These are phyloP conservation scores for Brachypterus glaber DNA, from an alignment of 2,888 invertebrate genomes.

Conservation along the genomic window DNA sequence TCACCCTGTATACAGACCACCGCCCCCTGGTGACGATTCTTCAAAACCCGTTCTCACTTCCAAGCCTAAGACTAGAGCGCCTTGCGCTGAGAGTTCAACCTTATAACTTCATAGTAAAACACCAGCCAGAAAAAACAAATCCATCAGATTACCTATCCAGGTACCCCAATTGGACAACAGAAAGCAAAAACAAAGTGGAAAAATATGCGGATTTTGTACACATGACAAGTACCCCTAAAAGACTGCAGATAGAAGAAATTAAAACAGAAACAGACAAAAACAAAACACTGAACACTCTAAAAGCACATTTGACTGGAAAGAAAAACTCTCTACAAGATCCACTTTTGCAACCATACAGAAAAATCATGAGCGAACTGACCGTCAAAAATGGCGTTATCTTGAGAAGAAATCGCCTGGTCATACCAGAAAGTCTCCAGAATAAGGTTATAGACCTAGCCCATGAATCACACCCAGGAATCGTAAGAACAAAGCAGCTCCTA, in stretches of 20 bases:
- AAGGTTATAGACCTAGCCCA: conserved; percentile 15
- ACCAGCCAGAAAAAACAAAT: conserved; percentile 4
- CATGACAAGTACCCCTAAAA: conserved; percentile 1
- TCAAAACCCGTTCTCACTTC: conserved; percentile 6
- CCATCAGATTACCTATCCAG: conserved; percentile 10
- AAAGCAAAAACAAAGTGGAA: conserved; percentile 1
- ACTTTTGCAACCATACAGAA: conserved; percentile 4
- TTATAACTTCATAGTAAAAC: conserved; percentile 7
- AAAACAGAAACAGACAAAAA: conserved; percentile 3
- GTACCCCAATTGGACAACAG: conserved; percentile 2
- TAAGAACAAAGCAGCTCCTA: conserved; percentile 15
- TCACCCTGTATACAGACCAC: conserved; percentile 10
- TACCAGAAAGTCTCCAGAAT: conserved; percentile 4
- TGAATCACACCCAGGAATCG: conserved; percentile 15
- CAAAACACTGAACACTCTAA: not conserved
- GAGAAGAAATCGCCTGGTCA: conserved; percentile 6
- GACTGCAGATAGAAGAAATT: conserved; percentile 4
- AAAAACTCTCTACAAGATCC: conserved; percentile 2
- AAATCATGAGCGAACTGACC: conserved; percentile 9
- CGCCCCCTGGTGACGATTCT: conserved; percentile 7
- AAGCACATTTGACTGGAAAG: not conserved
- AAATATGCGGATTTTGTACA: conserved; percentile 2
- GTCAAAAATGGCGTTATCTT: conserved; percentile 6
- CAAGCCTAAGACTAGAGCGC: conserved; percentile 11
- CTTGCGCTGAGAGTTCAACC: conserved; percentile 4